phyloP scores from a whole-genome alignment of 2,797 vertebrate species.

The Bradypodion ventrale region DNA sequence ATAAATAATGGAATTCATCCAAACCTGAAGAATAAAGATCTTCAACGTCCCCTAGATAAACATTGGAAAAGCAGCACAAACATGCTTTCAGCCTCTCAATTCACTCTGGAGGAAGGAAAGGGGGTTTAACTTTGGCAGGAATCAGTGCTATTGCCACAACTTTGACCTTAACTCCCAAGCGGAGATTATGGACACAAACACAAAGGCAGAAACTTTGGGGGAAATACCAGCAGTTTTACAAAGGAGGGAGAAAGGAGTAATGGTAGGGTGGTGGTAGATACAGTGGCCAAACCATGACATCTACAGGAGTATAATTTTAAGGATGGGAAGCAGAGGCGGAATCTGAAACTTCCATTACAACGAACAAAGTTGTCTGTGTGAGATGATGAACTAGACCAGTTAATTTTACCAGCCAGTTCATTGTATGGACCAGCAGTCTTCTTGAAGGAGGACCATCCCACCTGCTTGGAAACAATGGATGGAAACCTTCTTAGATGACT shows the following conservation, averaged over 20 bases:
- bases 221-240: rapidly evolving
- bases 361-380: too few species aligned
- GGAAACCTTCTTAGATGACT: too few species aligned
- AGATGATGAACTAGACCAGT: too few species aligned
- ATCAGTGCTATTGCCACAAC: too few species aligned
- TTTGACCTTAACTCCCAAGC: too few species aligned
- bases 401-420: too few species aligned
- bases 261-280: too few species aligned
- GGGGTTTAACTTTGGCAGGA: not conserved
- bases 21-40: not conserved
- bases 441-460: not conserved
- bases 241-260: not conserved
- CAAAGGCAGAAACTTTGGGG: not conserved
- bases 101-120: not conserved
- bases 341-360: not conserved
- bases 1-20: not conserved
- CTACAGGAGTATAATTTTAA: too few species aligned
- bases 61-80: not conserved
- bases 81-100: not conserved
- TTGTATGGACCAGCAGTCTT: too few species aligned
- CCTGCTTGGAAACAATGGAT: too few species aligned
- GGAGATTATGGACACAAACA: not conserved
- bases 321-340: not conserved
- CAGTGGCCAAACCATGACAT: too few species aligned
- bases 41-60: not conserved